A percentile compares a stretch with the other conserved stretches of the same genome.
Evolutionary conservation across 2,797 vertebrate species (phyloP).

Genomic region (Peromyscus attwateri): DNA sequence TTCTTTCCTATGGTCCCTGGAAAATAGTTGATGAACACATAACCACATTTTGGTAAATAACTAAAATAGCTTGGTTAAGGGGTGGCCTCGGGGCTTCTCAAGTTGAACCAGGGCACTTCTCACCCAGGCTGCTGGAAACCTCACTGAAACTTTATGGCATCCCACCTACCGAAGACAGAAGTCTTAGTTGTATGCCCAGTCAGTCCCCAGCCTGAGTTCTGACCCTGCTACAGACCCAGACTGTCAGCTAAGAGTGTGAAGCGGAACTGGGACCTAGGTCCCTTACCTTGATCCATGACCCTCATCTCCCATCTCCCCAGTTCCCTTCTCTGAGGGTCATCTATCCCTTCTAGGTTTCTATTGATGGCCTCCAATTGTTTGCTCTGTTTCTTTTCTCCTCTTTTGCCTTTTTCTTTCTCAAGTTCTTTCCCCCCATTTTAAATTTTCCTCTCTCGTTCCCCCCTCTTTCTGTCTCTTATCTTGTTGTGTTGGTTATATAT

Average conservation of each 20-base stretch:
- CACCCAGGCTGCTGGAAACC: background rate
- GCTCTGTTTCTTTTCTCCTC: background rate
- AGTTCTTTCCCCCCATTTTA: background rate
- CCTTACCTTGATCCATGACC: background rate
- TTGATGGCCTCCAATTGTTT: background rate
- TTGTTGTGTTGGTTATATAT: background rate
- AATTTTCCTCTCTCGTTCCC: background rate
- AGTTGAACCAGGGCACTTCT: background rate
- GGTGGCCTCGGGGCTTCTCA: background rate
- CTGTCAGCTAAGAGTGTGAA: background rate
- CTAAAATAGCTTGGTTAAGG: background rate
- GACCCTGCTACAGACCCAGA: background rate
- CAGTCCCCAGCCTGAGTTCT: background rate
- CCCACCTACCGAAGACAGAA: background rate
- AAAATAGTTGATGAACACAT: background rate
- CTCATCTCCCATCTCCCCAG: background rate
- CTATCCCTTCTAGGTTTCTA: background rate
- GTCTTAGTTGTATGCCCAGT: no score
- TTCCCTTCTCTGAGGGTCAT: no score
- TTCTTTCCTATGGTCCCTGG: constrained; percentile 27
- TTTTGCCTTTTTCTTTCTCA: background rate
- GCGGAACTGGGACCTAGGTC: background rate
- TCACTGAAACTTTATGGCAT: background rate
- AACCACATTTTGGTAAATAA: background rate
- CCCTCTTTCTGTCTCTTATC: background rate